Evolutionary conservation across 2,113 vertebrate genomes (phyloP), one percentile per base, ranked within the genome.

Genomic region (Plecturocebus donacophilus): DNA sequence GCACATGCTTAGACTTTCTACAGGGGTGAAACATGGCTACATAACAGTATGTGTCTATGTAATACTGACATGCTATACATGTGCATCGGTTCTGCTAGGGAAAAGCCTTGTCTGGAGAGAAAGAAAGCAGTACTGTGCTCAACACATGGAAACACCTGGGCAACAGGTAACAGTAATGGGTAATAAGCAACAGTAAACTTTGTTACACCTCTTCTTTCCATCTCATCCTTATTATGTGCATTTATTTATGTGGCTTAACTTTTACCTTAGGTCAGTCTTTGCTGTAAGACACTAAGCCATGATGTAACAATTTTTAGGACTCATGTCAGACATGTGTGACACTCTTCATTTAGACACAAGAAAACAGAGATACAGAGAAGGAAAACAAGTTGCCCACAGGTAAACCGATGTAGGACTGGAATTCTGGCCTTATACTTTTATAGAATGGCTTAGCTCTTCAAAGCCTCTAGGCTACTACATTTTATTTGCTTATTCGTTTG

Each of bases 101-200:
- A 13, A 21, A 25, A n/a, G 4, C 6, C 23, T 10, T 12, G 13
- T 23, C 40, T 25, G 0, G 1, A 2, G 25, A 25, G 42, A 68
- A 23, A 17, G 17, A 27, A 64, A 81, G 8, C 4, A 8, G 8
- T 1, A 13, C 0, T 8, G 38, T 6, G 17, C 17, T 40, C 2
- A 12, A 10, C 0, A 6, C n/a, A 20, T 0, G 1, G 23, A 0
- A 30, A 32, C 2, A 13, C 70, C 17, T 14, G 1, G 32, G 2
- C 45, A 5, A 23, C 3, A 9, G 10, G 3, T 58, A 85, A 3
- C 0, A 21, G 17, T 0, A 7, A 64, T 14, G 14, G 61, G 61
- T 64, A 14, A 30, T 64, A 64, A 64, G 61, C 12, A 64, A 52
- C 9, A 17, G 45, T 4, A 56, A 64, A 54, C 6, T 1, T 80